Conservation (phyloP, 2,888 invertebrate genomes). For the Latheticus oryzae region DNA sequence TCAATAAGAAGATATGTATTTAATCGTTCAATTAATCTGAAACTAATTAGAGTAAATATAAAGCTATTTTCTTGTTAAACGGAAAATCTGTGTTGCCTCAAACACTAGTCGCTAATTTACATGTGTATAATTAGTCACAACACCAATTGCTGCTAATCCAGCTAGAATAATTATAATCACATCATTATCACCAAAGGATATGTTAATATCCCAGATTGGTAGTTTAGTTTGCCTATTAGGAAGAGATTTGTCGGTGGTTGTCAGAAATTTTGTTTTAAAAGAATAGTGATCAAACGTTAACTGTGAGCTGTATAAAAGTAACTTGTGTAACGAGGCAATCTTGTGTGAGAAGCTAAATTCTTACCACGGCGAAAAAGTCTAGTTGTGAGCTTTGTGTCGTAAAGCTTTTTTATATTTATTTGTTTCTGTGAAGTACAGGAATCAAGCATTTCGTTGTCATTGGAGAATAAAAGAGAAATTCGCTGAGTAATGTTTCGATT, state of each 20-base stretch:
- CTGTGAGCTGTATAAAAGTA: slow-evolving; percentile 18
- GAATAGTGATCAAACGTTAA: slow-evolving; percentile 28
- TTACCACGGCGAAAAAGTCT: slow-evolving; percentile 25
- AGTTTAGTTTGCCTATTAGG: too few relatives aligned
- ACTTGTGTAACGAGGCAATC: slow-evolving; percentile 36
- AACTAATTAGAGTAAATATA: too few relatives aligned
- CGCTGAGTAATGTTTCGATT: slow-evolving; percentile 49
- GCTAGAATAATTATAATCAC: slow-evolving; percentile 8
- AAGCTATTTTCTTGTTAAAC: too few relatives aligned
- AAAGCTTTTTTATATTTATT: slow-evolving; percentile 41
- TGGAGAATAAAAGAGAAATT: slow-evolving; percentile 48
- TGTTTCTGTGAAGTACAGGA: slow-evolving; percentile 25
- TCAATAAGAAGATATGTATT: too few relatives aligned
- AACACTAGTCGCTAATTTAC: slow-evolving; percentile 7
- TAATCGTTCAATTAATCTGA: too few relatives aligned
- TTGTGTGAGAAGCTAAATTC: slow-evolving; percentile 27
- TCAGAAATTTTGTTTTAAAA: too few relatives aligned
- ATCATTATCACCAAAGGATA: slow-evolving; percentile 9
- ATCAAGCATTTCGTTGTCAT: slow-evolving; percentile 45
- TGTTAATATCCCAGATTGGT: not conserved
- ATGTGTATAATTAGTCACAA: slow-evolving; percentile 13
- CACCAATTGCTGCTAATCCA: not conserved
- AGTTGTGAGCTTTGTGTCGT: slow-evolving; percentile 29
- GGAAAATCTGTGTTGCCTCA: slow-evolving; percentile 6
- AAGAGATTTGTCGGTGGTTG: too few relatives aligned